phyloP scores from a whole-genome alignment of 1,140 invertebrate genomes.

The Battus philenor region DNA sequence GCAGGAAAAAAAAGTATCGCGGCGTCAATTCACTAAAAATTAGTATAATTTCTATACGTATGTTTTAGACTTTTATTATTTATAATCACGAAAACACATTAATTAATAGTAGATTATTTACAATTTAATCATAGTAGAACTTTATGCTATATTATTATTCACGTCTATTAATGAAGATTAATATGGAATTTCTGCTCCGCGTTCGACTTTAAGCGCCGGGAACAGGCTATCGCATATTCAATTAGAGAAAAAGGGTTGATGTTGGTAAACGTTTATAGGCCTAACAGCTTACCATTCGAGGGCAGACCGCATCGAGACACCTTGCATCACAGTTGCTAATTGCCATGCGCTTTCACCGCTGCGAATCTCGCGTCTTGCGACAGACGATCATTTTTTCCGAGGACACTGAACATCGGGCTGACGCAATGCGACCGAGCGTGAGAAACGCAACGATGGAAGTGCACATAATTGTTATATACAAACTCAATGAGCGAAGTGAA shows the following conservation, averaged over 20 bases:
- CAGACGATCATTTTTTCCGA: slow-evolving; percentile 12
- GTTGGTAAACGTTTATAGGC: background rate
- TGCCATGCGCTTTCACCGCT: slow-evolving; percentile 5
- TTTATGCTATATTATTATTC: too few species aligned
- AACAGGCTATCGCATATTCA: too few species aligned
- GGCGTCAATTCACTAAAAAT: too few species aligned
- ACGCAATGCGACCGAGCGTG: slow-evolving; percentile 8
- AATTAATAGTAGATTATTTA: too few species aligned
- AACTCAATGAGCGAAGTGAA: background rate
- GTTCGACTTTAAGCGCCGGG: too few species aligned
- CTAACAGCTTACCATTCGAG: slow-evolving; percentile 1
- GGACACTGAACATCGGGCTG: slow-evolving; percentile 7
- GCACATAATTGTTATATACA: slow-evolving; percentile 7
- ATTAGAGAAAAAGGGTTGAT: background rate
- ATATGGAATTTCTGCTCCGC: too few species aligned
- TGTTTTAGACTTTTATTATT: too few species aligned
- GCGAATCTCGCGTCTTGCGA: slow-evolving; percentile 11
- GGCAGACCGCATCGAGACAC: slow-evolving; percentile 10
- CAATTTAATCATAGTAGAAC: too few species aligned
- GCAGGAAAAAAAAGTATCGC: too few species aligned
- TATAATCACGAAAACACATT: too few species aligned
- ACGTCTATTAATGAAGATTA: too few species aligned
- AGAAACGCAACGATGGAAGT: slow-evolving; percentile 1
- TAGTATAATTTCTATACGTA: too few species aligned
- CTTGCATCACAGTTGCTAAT: slow-evolving; percentile 5